These are phyloP conservation scores for Sinocyclocheilus anophthalmus DNA, from an alignment of 2,113 vertebrate species.

Conservation along the genomic window DNA sequence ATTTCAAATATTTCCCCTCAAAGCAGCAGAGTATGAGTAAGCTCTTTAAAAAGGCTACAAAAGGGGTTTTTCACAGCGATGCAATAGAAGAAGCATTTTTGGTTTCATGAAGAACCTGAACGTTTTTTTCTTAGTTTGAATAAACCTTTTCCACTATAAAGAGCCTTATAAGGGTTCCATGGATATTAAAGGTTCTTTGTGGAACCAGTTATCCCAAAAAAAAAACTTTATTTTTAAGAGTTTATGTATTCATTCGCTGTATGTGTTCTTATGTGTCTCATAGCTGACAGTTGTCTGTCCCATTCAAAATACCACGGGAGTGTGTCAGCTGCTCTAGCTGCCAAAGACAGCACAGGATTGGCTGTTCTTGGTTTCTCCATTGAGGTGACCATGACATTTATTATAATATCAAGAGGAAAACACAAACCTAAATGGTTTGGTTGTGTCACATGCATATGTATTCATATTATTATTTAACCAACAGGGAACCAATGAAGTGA, in stretches of 20 bases:
- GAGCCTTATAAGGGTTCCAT: too few relatives aligned
- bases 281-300: conserved; percentile 75
- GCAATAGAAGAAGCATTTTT: too few relatives aligned
- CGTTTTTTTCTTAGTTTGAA: too few relatives aligned
- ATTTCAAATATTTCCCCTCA: not conserved
- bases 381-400: conserved; percentile 44
- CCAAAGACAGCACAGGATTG: conserved; percentile 60
- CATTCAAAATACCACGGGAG: conserved; percentile 52
- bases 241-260: not conserved
- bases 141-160: too few relatives aligned
- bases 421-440: not conserved
- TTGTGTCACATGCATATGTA: not conserved
- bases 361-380: conserved; percentile 69
- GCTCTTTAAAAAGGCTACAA: too few relatives aligned
- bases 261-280: not conserved
- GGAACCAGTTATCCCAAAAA: too few relatives aligned
- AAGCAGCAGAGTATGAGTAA: not conserved
- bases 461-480: conserved; percentile 30
- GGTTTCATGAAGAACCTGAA: too few relatives aligned
- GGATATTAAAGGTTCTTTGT: too few relatives aligned
- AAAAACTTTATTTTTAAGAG: too few relatives aligned
- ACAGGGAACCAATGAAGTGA: conserved; percentile 17
- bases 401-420: not conserved
- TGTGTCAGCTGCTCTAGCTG: not conserved
- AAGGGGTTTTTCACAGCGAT: too few relatives aligned